Evolutionary conservation across 2,888 invertebrate genomes (phyloP).

Genomic region (Cancer borealis): DNA sequence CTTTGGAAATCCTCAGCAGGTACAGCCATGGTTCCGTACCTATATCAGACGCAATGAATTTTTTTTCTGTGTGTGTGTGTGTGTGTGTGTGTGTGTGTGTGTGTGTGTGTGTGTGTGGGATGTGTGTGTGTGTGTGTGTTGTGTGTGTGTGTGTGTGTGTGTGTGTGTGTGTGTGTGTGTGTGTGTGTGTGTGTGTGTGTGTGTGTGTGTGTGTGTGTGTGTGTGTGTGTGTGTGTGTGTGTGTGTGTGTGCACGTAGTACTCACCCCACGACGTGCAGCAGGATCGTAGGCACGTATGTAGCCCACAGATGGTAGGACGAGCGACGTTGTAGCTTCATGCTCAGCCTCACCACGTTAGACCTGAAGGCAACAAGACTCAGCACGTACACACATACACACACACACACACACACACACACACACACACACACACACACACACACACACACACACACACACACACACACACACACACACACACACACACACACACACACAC

Average conservation of each 20-base stretch:
- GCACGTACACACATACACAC: not conserved
- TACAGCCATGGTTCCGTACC: constrained; percentile 58
- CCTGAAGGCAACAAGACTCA: not conserved
- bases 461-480: not conserved
- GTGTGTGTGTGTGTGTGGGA: too few species aligned
- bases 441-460: not conserved
- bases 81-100: too few species aligned
- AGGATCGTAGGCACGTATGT: constrained; percentile 58
- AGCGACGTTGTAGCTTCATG: not conserved
- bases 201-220: too few species aligned
- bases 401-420: constrained; percentile 37
- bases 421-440: not conserved
- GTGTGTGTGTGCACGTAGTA: not conserved
- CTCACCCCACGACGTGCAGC: constrained; percentile 60
- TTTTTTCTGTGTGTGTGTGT: too few species aligned
- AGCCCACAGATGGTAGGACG: constrained; percentile 38
- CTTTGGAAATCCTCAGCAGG: constrained; percentile 58
- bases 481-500: not conserved
- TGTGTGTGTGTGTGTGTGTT: too few species aligned
- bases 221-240: too few species aligned
- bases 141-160: not conserved
- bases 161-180: not conserved
- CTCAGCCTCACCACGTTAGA: not conserved
- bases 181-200: too few species aligned
- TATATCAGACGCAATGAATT: not conserved